phyloP scores from a whole-genome alignment of 2,113 vertebrate genomes.

The Hemibagrus wyckioides region DNA sequence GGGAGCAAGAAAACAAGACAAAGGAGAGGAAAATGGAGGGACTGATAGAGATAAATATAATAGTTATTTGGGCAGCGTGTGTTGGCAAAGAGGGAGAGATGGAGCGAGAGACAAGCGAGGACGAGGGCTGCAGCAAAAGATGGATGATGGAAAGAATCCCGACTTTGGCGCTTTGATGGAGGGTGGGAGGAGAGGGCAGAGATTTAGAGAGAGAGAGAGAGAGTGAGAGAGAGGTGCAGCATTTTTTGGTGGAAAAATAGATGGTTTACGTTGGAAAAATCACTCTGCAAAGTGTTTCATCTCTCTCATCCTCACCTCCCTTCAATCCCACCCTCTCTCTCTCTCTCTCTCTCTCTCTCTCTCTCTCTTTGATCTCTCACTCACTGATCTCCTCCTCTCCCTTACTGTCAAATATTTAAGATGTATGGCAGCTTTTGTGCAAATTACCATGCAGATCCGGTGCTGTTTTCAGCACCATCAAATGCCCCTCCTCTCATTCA shows the following conservation, averaged over 20 bases:
- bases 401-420: constrained; percentile 77
- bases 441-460: constrained; percentile 68
- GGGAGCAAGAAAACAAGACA: constrained; percentile 71
- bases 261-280: constrained; percentile 66
- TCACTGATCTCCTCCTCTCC: constrained; percentile 72
- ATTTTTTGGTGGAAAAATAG: constrained; percentile 61
- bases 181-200: constrained; percentile 33
- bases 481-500: constrained; percentile 29
- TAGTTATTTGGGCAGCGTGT: constrained; percentile 58
- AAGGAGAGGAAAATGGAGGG: constrained; percentile 73
- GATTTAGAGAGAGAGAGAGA: constrained; percentile 9
- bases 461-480: constrained; percentile 63
- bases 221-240: constrained; percentile 8
- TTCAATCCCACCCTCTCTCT: constrained; percentile 7
- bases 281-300: constrained; percentile 67
- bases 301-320: constrained; percentile 31
- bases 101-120: constrained; percentile 53
- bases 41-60: constrained; percentile 81
- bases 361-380: constrained; percentile 67
- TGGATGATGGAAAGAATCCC: constrained; percentile 64
- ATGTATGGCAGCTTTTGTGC: constrained; percentile 72
- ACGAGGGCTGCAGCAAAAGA: constrained; percentile 60
- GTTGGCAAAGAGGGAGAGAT: constrained; percentile 44
- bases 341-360: neutral
- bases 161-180: constrained; percentile 31